phyloP scores from a whole-genome alignment of 1,140 invertebrate species.

The Lineus longissimus region DNA sequence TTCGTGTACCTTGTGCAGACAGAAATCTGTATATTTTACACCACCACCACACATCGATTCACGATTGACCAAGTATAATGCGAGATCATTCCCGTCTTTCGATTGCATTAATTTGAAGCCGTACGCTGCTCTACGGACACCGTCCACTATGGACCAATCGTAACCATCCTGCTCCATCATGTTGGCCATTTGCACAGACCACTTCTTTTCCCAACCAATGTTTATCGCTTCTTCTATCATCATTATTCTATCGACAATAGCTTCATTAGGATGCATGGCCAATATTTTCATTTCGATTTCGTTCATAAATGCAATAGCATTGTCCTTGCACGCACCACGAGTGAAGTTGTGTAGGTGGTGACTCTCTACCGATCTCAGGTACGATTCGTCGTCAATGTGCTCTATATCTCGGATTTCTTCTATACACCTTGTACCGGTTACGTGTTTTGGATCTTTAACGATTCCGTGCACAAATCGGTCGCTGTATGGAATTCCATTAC shows the following conservation, averaged over 20 bases:
- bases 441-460: background rate
- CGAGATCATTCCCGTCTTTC: constrained; percentile 4
- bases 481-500: constrained; percentile 1
- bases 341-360: constrained; percentile 2
- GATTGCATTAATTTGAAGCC: constrained; percentile 7
- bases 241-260: constrained; percentile 2
- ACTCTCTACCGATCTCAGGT: background rate
- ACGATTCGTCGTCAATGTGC: background rate
- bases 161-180: constrained; percentile 3
- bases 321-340: background rate
- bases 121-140: background rate
- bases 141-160: constrained; percentile 2
- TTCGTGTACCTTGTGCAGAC: constrained; percentile 6
- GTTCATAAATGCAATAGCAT: background rate
- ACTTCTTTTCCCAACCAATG: background rate
- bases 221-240: constrained; percentile 1
- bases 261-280: constrained; percentile 3
- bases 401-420: background rate
- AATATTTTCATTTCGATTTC: constrained; percentile 3
- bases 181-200: constrained; percentile 2
- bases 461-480: constrained; percentile 3
- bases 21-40: constrained; percentile 6
- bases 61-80: background rate
- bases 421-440: constrained; percentile 1
- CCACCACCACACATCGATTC: background rate